phyloP scores from a whole-genome alignment of 2,888 invertebrate genomes.

The Anaspis maculata region DNA sequence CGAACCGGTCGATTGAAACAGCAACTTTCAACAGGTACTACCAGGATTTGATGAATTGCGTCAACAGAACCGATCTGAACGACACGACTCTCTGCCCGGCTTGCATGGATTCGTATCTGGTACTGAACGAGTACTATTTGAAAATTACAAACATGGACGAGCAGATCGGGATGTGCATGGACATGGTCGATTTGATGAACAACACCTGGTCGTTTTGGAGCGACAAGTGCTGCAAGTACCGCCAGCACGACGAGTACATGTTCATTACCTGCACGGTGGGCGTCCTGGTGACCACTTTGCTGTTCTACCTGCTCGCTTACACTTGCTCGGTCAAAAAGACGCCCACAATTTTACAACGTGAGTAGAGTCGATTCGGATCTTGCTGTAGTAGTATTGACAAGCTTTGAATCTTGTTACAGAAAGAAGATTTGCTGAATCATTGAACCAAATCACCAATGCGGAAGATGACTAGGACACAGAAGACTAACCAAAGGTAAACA shows the following conservation, averaged over 20 bases:
- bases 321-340: slow-evolving; percentile 36
- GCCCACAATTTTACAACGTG: slow-evolving; percentile 36
- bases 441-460: too few species aligned
- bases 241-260: slow-evolving; percentile 48
- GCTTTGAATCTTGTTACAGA: slow-evolving; percentile 27
- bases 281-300: slow-evolving; percentile 46
- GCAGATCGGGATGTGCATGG: slow-evolving; percentile 56
- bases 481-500: too few species aligned
- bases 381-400: too few species aligned
- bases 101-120: slow-evolving; percentile 48
- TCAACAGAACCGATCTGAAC: slow-evolving; percentile 32
- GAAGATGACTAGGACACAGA: too few species aligned
- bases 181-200: slow-evolving; percentile 63
- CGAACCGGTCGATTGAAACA: slow-evolving; percentile 44
- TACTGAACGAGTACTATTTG: slow-evolving; percentile 51
- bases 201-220: slow-evolving; percentile 56
- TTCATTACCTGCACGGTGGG: slow-evolving; percentile 48
- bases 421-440: slow-evolving; percentile 36
- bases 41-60: slow-evolving; percentile 44
- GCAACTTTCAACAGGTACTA: slow-evolving; percentile 44
- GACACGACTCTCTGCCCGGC: slow-evolving; percentile 44
- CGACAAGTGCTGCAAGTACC: slow-evolving; percentile 50
- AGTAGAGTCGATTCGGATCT: slow-evolving; percentile 14
- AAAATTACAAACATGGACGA: slow-evolving; percentile 50
- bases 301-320: slow-evolving; percentile 51